Conservation (phyloP, 2,113 vertebrate genomes). For the Columba livia region DNA sequence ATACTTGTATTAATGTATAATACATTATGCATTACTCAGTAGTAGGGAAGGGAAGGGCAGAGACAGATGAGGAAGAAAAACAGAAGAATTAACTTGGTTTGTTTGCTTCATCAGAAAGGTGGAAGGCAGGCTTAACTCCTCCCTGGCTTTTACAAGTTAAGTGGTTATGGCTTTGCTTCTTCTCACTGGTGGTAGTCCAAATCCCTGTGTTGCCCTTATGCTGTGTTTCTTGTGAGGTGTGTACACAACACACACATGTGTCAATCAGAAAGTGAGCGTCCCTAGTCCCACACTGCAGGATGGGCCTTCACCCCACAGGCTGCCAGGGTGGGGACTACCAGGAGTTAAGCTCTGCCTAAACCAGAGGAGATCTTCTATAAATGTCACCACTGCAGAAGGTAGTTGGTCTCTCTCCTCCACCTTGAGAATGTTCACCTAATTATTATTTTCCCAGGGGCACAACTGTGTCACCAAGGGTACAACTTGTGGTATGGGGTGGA, state of each 20-base stretch:
- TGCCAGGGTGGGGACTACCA: fast-evolving
- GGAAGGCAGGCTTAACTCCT: not conserved
- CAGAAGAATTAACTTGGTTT: not conserved
- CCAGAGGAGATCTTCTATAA: not conserved
- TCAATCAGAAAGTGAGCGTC: not conserved
- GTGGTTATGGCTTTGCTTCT: not conserved
- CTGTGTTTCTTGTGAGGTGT: not conserved
- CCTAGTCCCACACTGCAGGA: not conserved
- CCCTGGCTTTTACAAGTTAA: not conserved
- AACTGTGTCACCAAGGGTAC: not conserved
- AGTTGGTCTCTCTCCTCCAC: not conserved
- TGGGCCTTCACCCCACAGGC: fast-evolving
- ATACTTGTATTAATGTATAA: not conserved
- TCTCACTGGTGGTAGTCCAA: not conserved
- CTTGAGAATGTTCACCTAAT: not conserved
- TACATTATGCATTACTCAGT: not conserved
- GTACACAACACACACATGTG: not conserved
- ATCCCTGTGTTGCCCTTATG: not conserved
- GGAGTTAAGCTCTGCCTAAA: not conserved
- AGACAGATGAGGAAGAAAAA: not conserved
- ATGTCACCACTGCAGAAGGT: not conserved
- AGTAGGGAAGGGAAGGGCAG: not conserved
- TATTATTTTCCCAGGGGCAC: not conserved
- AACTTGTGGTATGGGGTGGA: not conserved
- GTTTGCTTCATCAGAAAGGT: not conserved